phyloP scores from a whole-genome alignment of 1,140 invertebrate genomes.

The Brachionus paranguensis region DNA sequence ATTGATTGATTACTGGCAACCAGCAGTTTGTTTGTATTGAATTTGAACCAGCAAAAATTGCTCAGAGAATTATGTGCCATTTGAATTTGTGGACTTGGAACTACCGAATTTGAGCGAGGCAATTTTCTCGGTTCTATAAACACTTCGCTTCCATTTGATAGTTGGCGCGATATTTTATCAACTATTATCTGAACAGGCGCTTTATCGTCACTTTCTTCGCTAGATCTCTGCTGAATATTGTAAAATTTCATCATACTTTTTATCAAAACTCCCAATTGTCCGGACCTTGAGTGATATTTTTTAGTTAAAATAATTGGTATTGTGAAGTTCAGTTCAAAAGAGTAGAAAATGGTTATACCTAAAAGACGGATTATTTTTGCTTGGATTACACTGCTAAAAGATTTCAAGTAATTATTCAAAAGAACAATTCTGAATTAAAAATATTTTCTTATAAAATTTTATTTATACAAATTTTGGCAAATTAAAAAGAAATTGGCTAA shows the following conservation, averaged over 20 bases:
- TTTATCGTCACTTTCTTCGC: background rate
- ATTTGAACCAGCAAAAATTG: slow-evolving; percentile 39
- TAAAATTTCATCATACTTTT: slow-evolving; percentile 9
- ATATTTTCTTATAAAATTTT: background rate
- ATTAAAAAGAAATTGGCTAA: too few relatives aligned
- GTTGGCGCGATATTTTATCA: background rate
- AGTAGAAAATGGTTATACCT: background rate
- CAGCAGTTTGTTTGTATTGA: background rate
- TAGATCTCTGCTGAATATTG: background rate
- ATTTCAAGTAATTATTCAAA: too few relatives aligned
- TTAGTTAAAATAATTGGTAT: background rate
- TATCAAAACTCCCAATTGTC: background rate
- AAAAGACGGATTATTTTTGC: background rate
- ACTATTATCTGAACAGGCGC: background rate
- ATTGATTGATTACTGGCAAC: background rate
- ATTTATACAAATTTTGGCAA: background rate
- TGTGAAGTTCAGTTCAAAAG: background rate
- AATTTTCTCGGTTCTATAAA: background rate
- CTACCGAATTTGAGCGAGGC: background rate
- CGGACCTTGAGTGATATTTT: background rate
- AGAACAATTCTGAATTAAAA: background rate
- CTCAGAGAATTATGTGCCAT: background rate
- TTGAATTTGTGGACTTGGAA: background rate
- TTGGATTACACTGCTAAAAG: too few relatives aligned
- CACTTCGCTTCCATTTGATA: background rate